Evolutionary conservation across 2,113 vertebrate genomes (phyloP), one percentile per base, ranked within the genome.

Genomic region (Misgurnus mizolepis): DNA sequence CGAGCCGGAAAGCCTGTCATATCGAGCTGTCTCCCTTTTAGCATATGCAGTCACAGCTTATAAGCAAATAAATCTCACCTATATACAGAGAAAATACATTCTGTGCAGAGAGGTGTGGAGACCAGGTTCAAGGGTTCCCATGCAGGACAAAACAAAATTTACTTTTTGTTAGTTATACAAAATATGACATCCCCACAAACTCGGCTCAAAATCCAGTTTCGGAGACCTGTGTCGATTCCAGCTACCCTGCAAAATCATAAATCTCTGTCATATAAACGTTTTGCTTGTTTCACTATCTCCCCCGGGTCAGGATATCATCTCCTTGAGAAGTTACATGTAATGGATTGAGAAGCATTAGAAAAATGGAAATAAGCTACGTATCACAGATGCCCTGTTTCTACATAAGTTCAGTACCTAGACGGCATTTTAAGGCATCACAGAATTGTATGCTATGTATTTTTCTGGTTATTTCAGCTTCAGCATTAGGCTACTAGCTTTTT

Each of bases 1-100:
- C 61, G 64, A 67, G 67, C 43, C 47, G 53, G 62, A 80, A 69
- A 78, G 68, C 60, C 73, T 82, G 78, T 78, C 74, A 80, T 58
- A 74, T 76, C 60, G 49, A 84, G 47, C 50, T 1, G 53, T 71
- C 53, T 61, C 58, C 43, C 34, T 65, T 15, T 80, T 67, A n/a
- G 7, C 40, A 67, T 50, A 65, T 18, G 40, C 27, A 67, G 49
- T n/a, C 22, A 18, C 50, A 47, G 34, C 47, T 61, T 49, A 61
- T 81, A 67, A 76, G 66, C 60, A 76, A 80, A 80, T 83, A 72
- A 66, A 41, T 49, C 45, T 34, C 27, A 34, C 27, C 27, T 34
- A 34, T 34, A 9, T 22, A 60, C 56, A 58, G 39, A 61, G 17
- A 73, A 78, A 65, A 78, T 22, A 22, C 67, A 70, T 78, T 78